Evolutionary conservation across 2,113 vertebrate genomes (phyloP).

Genomic region (Sinocyclocheilus grahami): DNA sequence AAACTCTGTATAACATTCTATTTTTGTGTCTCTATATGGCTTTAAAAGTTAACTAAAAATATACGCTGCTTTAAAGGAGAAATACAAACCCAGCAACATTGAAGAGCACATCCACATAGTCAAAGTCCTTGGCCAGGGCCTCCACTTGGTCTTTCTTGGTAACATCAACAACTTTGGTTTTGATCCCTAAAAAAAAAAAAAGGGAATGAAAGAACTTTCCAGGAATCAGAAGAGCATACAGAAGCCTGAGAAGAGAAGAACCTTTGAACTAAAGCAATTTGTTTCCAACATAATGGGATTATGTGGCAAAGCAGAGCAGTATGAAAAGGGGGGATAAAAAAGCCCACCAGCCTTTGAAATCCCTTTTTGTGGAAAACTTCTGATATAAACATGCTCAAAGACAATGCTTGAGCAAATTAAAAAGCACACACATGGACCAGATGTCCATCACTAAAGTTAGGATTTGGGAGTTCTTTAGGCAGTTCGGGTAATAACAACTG

Average conservation of each 20-base stretch:
- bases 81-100: slow-evolving; percentile 89
- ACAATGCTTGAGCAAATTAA: neutral
- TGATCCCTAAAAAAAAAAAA: slow-evolving; percentile 79
- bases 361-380: neutral
- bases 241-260: slow-evolving; percentile 14
- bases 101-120: slow-evolving; percentile 87
- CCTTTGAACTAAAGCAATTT: slow-evolving; percentile 28
- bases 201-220: neutral
- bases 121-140: slow-evolving; percentile 84
- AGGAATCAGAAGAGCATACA: slow-evolving; percentile 9
- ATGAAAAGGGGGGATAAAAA: neutral
- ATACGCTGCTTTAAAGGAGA: neutral
- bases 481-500: neutral
- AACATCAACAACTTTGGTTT: slow-evolving; percentile 85
- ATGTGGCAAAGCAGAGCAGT: neutral
- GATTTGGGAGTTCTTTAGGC: neutral
- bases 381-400: neutral
- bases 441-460: neutral
- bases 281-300: slow-evolving; percentile 18
- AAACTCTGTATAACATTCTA: neutral
- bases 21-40: no score
- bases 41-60: neutral
- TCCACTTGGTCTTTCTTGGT: slow-evolving; percentile 92
- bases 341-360: neutral
- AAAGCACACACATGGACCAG: neutral